Percentiles rank a stretch among this genome's conserved stretches.
Conservation (phyloP, 2,888 invertebrate genomes). For the Platycnemis pennipes region DNA sequence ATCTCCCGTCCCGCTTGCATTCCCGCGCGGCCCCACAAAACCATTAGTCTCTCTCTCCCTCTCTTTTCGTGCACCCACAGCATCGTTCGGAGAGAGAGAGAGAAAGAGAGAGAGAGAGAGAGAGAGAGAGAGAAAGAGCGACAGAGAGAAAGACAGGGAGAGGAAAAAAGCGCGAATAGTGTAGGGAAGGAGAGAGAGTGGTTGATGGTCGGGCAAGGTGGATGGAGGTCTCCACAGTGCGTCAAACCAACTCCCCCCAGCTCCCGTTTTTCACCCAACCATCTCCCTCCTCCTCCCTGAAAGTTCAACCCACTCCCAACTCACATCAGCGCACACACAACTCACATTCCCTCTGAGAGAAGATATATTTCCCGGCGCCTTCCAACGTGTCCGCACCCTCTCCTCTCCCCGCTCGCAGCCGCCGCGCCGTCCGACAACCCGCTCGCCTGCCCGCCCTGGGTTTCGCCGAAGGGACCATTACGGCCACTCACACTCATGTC, state of each 20-base stretch:
- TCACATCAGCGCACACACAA: slow-evolving; percentile 28
- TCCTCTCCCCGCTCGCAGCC: neutral
- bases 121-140: neutral
- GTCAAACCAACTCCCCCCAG: neutral
- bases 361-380: slow-evolving; percentile 56
- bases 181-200: neutral
- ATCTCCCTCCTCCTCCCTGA: neutral
- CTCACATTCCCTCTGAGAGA: slow-evolving; percentile 47
- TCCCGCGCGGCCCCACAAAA: slow-evolving; percentile 51
- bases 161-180: neutral
- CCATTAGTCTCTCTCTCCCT: slow-evolving; percentile 47
- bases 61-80: neutral
- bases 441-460: neutral
- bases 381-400: slow-evolving; percentile 47
- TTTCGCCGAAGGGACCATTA: slow-evolving; percentile 47
- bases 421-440: neutral
- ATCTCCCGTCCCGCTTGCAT: slow-evolving; percentile 54
- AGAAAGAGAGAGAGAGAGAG: neutral
- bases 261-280: neutral
- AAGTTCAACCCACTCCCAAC: neutral
- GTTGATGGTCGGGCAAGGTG: neutral
- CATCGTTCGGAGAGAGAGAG: neutral
- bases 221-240: neutral
- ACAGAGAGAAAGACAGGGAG: neutral
- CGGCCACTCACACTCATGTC: neutral